Evolutionary conservation across 2,113 vertebrate species (phyloP), one percentile per base, ranked within the genome.

Genomic region (Heterotis niloticus): DNA sequence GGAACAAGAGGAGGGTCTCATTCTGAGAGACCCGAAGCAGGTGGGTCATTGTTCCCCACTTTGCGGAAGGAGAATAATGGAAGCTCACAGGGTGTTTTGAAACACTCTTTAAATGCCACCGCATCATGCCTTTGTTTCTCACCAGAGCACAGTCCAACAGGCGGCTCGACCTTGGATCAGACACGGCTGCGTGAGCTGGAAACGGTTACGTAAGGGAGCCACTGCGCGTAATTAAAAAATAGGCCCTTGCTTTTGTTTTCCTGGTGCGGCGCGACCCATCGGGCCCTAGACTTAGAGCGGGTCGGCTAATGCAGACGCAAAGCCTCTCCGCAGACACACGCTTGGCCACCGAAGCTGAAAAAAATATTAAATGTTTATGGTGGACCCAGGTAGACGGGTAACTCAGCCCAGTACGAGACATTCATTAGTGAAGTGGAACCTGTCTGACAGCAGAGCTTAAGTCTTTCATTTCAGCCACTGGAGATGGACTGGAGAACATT

Each of bases 161-260:
- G 52, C 78, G 10, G 64, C 64, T 65, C 64, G 78, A 80, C 78
- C 78, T 80, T 80, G 78, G 65, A 80, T 52, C 34, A 64, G 75
- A 75, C 64, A 72, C 59, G 24, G 70, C 67, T 59, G 24, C 20
- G 44, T 24, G 44, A 69, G 14, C 44, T 66, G 71, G 51, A 64
- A 34, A 73, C 62, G 17, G 78, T 80, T 80, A 75, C 64, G 52
- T 66, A 80, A 75, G 14, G 51, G 69, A 65, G 0, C 57, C 2
- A 62, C 62, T 51, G 1, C 20, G 17, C 66, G 54, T 24, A 64
- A 73, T 64, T 64, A 52, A 79, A 79, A 64, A 64, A 56, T 5
- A 26, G 18, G 24, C 5, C 70, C 51, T 16, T 34, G 60, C 70
- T 54, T 51, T 64, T 52, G 34, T 72, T 79, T 75, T 59, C 51